A percentile compares a stretch with the other conserved stretches of the same genome.
Evolutionary conservation across 1,140 invertebrate species (phyloP).

Genomic region (Cotesia vestalis): DNA sequence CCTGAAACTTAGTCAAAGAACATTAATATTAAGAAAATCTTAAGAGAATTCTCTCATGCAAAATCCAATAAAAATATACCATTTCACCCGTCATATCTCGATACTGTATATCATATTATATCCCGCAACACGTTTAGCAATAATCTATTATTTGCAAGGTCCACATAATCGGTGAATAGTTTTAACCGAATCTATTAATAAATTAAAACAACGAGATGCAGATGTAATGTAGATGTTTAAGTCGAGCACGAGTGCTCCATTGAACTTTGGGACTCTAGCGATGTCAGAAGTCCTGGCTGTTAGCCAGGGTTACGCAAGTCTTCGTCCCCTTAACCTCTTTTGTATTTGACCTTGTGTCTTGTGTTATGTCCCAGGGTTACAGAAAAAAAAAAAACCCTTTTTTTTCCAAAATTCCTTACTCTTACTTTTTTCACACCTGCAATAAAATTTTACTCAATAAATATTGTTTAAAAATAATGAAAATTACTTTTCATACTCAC

Average conservation of each 20-base stretch:
- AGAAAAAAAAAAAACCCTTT: constrained; percentile 17
- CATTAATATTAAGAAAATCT: too few species aligned
- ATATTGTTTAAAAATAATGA: too few species aligned
- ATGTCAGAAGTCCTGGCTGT: constrained; percentile 48
- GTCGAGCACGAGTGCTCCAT: constrained; percentile 55
- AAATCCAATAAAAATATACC: not conserved
- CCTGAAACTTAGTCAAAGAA: too few species aligned
- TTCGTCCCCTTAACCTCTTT: constrained; percentile 59
- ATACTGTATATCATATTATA: not conserved
- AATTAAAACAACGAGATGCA: constrained; percentile 44
- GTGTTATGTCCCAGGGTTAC: constrained; percentile 42
- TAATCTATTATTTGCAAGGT: constrained; percentile 49
- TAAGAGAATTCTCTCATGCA: too few species aligned
- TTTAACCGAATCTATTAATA: constrained; percentile 50
- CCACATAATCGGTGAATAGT: constrained; percentile 40
- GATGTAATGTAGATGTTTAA: constrained; percentile 42
- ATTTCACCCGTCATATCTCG: not conserved
- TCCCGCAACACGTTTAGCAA: constrained; percentile 39
- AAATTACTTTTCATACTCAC: not conserved
- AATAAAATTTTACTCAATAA: too few species aligned
- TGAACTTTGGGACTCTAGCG: constrained; percentile 61
- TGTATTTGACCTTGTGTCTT: constrained; percentile 57
- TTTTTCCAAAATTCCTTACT: not conserved
- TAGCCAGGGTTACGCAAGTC: constrained; percentile 60
- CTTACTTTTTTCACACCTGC: not conserved